Base-by-base conservation (phyloP, 2,797 vertebrate genomes). In the Tragopan temminckii region DNA sequence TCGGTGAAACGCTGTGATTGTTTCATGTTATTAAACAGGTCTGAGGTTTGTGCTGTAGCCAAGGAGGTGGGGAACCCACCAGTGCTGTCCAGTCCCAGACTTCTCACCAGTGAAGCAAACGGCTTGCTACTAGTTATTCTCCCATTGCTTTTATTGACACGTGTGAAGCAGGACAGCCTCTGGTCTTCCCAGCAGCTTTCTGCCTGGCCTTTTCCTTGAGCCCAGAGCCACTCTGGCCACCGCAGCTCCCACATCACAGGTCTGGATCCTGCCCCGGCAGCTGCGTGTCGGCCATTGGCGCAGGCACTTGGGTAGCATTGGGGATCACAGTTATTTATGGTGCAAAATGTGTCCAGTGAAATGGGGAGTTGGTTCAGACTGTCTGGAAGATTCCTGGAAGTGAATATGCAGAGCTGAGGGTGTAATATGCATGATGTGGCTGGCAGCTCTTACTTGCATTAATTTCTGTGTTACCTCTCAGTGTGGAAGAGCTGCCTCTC, bases 241-340 rank as follows among this genome's bases (percentile, higher is more conserved):
- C 11, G 0, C 14, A 20, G 29, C 11, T 36, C 53, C 15, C 66
- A 42, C 35, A 4, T 24, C 0, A 0, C 13, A 9, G 3, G 8
- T 46, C 11, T 5, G 15, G 9, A 55, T 9, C 46, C 66, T 59
- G 64, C 45, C 38, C 61, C 8, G 7, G 45, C 29, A 48, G 15
- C 40, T n/a, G 48, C n/a, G 38, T 9, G 1, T 33, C n/a, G 45
- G 24, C 31, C 31, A 13, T 4, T n/a, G 31, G 18, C 31, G 7
- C 13, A 52, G 38, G 43, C 21, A 20, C 21, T 55, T 14, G 33
- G 25, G 43, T 6, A 53, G 33, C 14, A 11, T 31, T 42, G 76
- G 59, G 40, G 17, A 31, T 35, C 23, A 3, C 10, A 11, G 5
- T 57, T 66, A 29, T 36, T 36, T 59, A 13, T 36, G n/a, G 42